Base-by-base conservation (phyloP, 2,888 invertebrate species). In the Caenorhabditis japonica region DNA sequence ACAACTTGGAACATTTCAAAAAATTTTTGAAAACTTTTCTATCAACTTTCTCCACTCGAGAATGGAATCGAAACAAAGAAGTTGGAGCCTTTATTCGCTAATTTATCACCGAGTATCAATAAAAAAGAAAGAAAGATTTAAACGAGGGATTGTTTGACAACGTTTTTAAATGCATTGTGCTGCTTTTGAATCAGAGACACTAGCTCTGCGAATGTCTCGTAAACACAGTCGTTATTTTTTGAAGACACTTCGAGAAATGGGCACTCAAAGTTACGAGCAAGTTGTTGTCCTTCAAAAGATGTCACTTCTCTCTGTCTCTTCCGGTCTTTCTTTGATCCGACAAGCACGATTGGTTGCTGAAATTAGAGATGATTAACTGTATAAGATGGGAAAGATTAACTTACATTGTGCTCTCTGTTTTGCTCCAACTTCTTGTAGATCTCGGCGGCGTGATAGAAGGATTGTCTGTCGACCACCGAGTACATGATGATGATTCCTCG, bases 231-330 rank as follows among this genome's bases (percentile, higher is more conserved):
- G 51, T 79, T 79, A 19, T 43, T 23, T 39, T 79, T 79, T 0
- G 76, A 61, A 10, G 79, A 79, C 0, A 79, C 76, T 47, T 79
- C 79, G 13, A 75, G 39, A 39, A 79, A 79, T 10, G 79, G 76
- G 25, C 75, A 70, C 1, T 51, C 59, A 19, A 77, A 25, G 30
- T 21, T 44, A 19, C 66, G 34, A 17, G 76, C 75, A 23, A 79
- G 61, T 38, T 62, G 43, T 46, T 79, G 79, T 10, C 76, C 79
- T 41, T 79, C 75, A 30, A 61, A 75, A 0, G 72, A 23, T 0
- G 51, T 46, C 19, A 79, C 79, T n/a, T 55, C 41, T 33, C 79
- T 34, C 38, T 73, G 61, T n/a, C 41, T 60, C 46, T 61, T 52
- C n/a, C 49, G 47, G 47, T 79, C 79, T 19, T 69, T 62, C 38